Evolutionary conservation across 2,888 invertebrate genomes (phyloP).

Genomic region (Cheilosia vernalis): DNA sequence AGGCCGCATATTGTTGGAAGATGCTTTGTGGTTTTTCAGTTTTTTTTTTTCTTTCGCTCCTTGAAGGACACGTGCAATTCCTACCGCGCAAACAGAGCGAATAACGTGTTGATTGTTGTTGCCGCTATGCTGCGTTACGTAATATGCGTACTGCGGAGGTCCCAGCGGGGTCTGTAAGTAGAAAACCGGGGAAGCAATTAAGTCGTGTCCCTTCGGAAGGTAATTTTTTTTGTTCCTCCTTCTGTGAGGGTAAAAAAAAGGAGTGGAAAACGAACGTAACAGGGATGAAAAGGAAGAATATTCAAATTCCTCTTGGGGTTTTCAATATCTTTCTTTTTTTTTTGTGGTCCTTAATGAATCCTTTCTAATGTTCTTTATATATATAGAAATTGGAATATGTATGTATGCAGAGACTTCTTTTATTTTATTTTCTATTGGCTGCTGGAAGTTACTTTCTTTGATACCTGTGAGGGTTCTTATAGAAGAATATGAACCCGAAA

Average conservation of each 20-base stretch:
- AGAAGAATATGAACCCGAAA: conserved; percentile 51
- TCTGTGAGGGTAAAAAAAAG: conserved; percentile 21
- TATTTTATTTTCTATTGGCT: conserved; percentile 31
- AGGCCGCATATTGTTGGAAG: conserved; percentile 11
- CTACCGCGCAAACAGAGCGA: conserved; percentile 35
- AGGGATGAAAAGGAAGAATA: conserved; percentile 40
- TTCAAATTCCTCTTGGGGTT: conserved; percentile 72
- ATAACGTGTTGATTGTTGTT: conserved; percentile 65
- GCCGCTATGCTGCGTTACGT: conserved; percentile 31
- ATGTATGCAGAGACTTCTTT: conserved; percentile 15
- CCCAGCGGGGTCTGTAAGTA: conserved; percentile 49
- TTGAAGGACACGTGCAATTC: conserved; percentile 55
- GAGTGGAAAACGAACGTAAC: conserved; percentile 42
- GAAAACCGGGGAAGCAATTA: conserved; percentile 64
- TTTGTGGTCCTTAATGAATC: conserved; percentile 68
- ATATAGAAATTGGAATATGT: conserved; percentile 1
- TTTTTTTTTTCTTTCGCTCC: conserved; percentile 9
- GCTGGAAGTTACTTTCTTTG: conserved; percentile 28
- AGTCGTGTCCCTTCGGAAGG: conserved; percentile 47
- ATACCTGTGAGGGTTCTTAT: conserved; percentile 35
- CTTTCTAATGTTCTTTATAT: conserved; percentile 62
- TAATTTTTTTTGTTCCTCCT: not conserved
- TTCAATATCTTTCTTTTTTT: conserved; percentile 34
- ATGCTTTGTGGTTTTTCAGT: not conserved
- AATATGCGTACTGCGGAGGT: conserved; percentile 28